phyloP scores from a whole-genome alignment of 2,797 vertebrate genomes.

The Eulemur coronatus region DNA sequence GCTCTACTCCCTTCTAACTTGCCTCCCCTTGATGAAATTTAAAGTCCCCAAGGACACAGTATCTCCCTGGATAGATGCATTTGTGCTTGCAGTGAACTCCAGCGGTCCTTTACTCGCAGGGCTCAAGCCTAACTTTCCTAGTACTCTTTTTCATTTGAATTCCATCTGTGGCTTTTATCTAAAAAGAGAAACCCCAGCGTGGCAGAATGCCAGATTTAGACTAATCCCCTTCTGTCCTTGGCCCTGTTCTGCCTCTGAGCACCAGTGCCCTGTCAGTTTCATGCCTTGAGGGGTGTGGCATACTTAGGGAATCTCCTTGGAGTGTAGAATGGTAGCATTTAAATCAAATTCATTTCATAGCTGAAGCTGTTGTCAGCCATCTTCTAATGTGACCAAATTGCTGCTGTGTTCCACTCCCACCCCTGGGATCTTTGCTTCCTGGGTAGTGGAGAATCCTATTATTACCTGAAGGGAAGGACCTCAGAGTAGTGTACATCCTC shows the following conservation, averaged over 20 bases:
- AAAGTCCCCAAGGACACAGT: conserved; percentile 34
- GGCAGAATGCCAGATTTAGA: conserved; percentile 45
- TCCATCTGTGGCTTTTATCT: conserved; percentile 55
- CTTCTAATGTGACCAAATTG: background rate
- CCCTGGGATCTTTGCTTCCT: background rate
- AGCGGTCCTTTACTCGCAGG: background rate
- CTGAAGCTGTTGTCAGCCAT: background rate
- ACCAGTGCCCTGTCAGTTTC: background rate
- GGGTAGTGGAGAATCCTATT: background rate
- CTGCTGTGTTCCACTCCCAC: background rate
- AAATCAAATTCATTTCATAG: background rate
- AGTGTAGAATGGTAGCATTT: background rate
- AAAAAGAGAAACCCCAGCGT: conserved; percentile 50
- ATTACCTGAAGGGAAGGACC: background rate
- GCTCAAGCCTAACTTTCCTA: background rate
- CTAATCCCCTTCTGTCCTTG: conserved; percentile 36
- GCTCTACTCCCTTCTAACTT: background rate
- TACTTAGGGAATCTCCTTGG: background rate
- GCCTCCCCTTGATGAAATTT: conserved; percentile 8
- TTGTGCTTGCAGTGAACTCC: background rate
- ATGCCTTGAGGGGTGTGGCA: background rate
- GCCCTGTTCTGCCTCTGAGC: conserved; percentile 25
- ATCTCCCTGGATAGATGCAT: background rate
- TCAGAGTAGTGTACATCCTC: background rate
- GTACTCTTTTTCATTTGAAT: conserved; percentile 28